Evolutionary conservation across 2,113 vertebrate species (phyloP), one percentile per base, ranked within the genome.

Genomic region (Plectropomus leopardus): DNA sequence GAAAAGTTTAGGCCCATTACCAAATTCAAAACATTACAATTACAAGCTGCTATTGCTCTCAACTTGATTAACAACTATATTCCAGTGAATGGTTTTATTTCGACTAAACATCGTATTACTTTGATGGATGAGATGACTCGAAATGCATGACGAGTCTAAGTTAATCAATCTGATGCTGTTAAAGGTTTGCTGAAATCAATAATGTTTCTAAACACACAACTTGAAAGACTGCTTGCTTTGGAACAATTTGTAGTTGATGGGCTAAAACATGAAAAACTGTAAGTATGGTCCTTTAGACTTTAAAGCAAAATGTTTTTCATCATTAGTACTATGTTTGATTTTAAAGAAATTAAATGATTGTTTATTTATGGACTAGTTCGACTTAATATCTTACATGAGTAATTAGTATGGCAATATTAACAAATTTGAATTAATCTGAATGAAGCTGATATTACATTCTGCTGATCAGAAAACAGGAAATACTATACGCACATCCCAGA

Each of bases 401-500:
- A 70, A 88, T 89, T 89, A 88, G 74, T 75, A 65, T 71, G 60
- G 1, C 4, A 69, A 58, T 59, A 69, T 66, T 67, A 80, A 59
- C n/a, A 26, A 0, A n/a, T 69, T 58, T 78, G 15, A 23, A 72
- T 55, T 68, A 72, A 66, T 69, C 32, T 59, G 32, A 79, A 80
- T 82, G 28, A 82, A 59, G 40, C 28, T 78, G 65, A 85, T 40
- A 55, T 47, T 65, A 84, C 7, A 1, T 30, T 70, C 24, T 60
- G 45, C 40, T 79, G 23, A 57, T 80, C 58, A 64, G 55, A 19
- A 79, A 53, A 82, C 6, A 53, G 14, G 48, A 78, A 80, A 66
- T 69, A 58, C 59, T 70, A 71, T 90, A 90, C 90, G 79, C 84
- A 94, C 90, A 86, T 90, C 86, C 88, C 3, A 80, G 79, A 34